A percentile compares a stretch with the other conserved stretches of the same genome.
These are phyloP conservation scores for Ericerus pela DNA, from an alignment of 1,140 invertebrate genomes.

Conservation along the genomic window DNA sequence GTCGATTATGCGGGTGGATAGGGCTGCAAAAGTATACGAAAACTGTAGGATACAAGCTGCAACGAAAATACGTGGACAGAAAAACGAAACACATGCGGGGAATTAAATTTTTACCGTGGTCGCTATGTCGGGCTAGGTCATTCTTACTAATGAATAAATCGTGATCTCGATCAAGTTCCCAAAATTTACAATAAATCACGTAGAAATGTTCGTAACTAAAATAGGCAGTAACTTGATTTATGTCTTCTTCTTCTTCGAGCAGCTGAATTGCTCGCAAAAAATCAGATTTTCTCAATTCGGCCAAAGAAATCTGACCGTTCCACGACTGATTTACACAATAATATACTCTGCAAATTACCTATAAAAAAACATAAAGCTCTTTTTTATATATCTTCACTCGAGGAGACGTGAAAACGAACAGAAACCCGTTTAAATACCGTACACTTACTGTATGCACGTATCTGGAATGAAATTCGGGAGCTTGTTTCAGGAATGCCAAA, in stretches of 20 bases:
- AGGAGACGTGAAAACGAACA: not conserved
- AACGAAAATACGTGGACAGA: not conserved
- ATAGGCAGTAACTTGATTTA: constrained; percentile 92
- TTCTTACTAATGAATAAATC: constrained; percentile 90
- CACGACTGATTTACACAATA: constrained; percentile 96
- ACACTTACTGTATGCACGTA: constrained; percentile 82
- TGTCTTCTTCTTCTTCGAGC: constrained; percentile 84
- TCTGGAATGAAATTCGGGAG: constrained; percentile 95
- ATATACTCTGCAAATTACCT: constrained; percentile 95
- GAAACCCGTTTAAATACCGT: not conserved
- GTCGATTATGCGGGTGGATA: constrained; percentile 90
- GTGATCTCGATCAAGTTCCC: constrained; percentile 97
- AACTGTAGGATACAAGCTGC: not conserved
- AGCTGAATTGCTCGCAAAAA: constrained; percentile 59
- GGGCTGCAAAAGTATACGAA: constrained; percentile 42
- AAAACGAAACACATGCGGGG: not conserved
- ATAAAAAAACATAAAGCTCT: constrained; percentile 26
- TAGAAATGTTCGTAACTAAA: constrained; percentile 99
- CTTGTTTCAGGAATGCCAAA: constrained; percentile 88
- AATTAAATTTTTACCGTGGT: constrained; percentile 57
- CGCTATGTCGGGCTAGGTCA: constrained; percentile 87
- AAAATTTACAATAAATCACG: constrained; percentile 99
- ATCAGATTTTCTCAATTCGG: constrained; percentile 84
- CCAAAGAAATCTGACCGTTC: constrained; percentile 78
- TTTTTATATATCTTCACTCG: not conserved